These are phyloP conservation scores for Xanthostigma xanthostigma DNA, from an alignment of 2,888 invertebrate genomes.

Conservation along the genomic window DNA sequence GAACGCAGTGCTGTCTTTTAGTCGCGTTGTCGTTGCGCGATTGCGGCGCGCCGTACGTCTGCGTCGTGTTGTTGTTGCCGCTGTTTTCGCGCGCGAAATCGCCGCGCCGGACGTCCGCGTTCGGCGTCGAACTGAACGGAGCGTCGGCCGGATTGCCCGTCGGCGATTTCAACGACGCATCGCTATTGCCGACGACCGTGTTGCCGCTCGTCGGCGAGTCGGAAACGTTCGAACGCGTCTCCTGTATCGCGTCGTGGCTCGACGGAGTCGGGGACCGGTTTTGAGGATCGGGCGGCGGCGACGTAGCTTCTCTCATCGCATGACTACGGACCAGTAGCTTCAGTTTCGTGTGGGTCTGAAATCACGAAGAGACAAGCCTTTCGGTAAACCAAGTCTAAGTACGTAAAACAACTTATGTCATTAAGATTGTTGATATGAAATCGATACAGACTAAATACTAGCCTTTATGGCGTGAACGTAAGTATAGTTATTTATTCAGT, in stretches of 20 bases:
- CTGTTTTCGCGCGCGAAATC: no score
- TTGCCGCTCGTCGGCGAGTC: conserved; percentile 13
- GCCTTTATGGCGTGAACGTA: no score
- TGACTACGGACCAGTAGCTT: conserved; percentile 78
- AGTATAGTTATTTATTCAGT: no score
- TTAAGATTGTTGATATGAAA: no score
- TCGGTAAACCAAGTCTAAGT: no score
- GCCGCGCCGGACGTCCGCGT: background rate
- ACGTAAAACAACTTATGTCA: no score
- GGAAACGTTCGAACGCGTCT: conserved; percentile 6
- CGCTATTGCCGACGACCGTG: conserved; percentile 24
- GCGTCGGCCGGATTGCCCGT: conserved; percentile 25
- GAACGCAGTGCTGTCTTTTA: no score
- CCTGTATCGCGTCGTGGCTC: no score
- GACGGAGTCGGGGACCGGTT: conserved; percentile 17
- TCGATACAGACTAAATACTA: no score
- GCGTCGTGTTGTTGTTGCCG: no score
- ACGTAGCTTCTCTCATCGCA: conserved; percentile 75
- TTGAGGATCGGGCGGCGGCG: conserved; percentile 34
- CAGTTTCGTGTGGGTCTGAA: conserved; percentile 53
- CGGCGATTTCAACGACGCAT: conserved; percentile 19
- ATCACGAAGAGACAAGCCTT: conserved; percentile 11
- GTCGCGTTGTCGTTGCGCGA: no score
- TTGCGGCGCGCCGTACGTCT: no score
- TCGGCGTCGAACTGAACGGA: conserved; percentile 10